Evolutionary conservation across 1,140 invertebrate genomes (phyloP), one percentile per base, ranked within the genome.

Genomic region (Macrocentrus cingulum): DNA sequence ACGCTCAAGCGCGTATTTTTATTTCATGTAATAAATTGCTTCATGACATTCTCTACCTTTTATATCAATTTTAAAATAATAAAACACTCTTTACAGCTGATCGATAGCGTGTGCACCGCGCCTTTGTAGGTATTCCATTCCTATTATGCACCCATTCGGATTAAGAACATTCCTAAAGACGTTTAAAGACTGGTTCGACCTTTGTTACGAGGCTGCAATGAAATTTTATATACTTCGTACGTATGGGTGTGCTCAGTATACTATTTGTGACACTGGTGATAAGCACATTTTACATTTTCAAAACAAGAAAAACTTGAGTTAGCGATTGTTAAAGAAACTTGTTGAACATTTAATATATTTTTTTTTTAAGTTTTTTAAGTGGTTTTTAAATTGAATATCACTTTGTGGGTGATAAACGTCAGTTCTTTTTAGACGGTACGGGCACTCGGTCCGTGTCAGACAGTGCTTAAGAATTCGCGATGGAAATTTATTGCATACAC

Each of bases 151-250:
- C 9, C 41, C 22, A 16, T 20, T 9, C 54, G 55, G 66, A 67
- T 67, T 67, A 59, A 62, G 64, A 67, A 66, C 62, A 45, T 13
- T 15, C 49, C 16, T 20, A 50, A 16, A 34, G 44, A 48, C 54
- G n/a, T n/a, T 56, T 49, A 13, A 39, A 44, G 29, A 49, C 46
- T 49, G 32, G 46, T 8, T 49, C 46, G 16, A 49, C 46, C n/a
- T 49, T 49, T 34, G 11, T n/a, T 16, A 19, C 15, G 11, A 46
- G 13, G 18, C 6, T 46, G 22, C 29, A n/a, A 46, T 46, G 25
- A 4, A 4, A 29, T 5, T 29, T 5, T 29, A 29, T 29, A 5
- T 29, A 23, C 19, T 32, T 18, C 15, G n/a, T n/a, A n/a, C n/a
- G n/a, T n/a, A n/a, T n/a, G n/a, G n/a, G n/a, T n/a, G n/a, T n/a